Evolutionary conservation across 2,888 invertebrate genomes (phyloP), one percentile per base, ranked within the genome.

Genomic region (Anthophora plumipes): DNA sequence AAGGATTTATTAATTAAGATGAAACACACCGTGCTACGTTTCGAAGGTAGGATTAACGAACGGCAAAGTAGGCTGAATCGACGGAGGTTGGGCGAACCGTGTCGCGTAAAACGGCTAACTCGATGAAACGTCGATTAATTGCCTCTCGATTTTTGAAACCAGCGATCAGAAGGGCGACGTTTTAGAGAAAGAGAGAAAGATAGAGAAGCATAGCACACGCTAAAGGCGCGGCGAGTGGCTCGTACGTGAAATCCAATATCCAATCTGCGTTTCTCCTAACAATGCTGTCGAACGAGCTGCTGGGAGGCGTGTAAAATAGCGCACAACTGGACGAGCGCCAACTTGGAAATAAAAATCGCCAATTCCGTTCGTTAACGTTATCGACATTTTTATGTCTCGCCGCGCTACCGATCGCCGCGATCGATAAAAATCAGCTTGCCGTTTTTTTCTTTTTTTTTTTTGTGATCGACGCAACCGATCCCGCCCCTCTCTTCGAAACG

Each of bases 291-390:
- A 71, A 80, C 86, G 81, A 81, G 77, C 77, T 71, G 71, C 68
- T 73, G 86, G 72, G 73, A 82, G 57, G 78, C 77, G 78, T 74
- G 81, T 87, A 82, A 88, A 88, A 85, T 82, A 80, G 78, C 76
- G 77, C 79, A 60, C 78, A 77, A 83, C 80, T 88, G 88, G 88
- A 85, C 86, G 85, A 83, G 61, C 85, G 87, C 88, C 88, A 85
- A 86, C 77, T 85, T 82, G 88, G 80, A 83, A 87, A 87, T 88
- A 88, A 88, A 88, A 87, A 88, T 83, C 85, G 80, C 81, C 85
- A 84, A 87, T 84, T 85, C 73, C 84, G 89, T 89, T 89, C 89
- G 83, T 88, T 88, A 88, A 82, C 87, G 87, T 61, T 80, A 81
- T 86, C 87, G 83, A 84, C 85, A 78, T 81, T 87, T 89, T 86